These are phyloP conservation scores for Stichopus horrens DNA, from an alignment of 53 echinoderm and acorn worm species.

Conservation along the genomic window DNA sequence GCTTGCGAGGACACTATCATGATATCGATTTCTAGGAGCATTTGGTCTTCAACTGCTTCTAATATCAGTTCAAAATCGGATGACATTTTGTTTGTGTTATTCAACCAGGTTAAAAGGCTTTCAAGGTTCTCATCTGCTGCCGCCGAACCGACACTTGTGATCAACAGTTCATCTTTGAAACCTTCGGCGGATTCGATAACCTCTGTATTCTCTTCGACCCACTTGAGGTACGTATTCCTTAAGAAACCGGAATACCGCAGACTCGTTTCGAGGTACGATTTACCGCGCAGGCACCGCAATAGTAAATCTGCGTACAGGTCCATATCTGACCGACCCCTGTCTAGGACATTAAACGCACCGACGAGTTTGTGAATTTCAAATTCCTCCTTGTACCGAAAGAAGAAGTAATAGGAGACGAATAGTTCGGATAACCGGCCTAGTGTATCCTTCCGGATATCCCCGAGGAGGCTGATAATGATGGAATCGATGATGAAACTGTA, in stretches of 20 bases:
- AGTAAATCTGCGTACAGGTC: not conserved
- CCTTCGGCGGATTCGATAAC: not conserved
- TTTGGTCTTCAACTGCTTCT: not conserved
- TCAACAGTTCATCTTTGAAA: not conserved
- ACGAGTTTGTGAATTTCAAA: not conserved
- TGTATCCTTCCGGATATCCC: not conserved
- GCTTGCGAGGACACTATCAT: slow-evolving; percentile 7
- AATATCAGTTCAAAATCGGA: not conserved
- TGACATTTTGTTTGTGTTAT: not conserved
- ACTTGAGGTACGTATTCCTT: not conserved
- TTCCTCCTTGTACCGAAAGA: slow-evolving; percentile 19
- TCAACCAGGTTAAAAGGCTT: not conserved
- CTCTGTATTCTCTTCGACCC: not conserved
- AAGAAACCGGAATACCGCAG: slow-evolving; percentile 7
- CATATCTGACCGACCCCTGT: not conserved
- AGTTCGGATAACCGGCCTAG: not conserved
- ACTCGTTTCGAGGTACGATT: slow-evolving; percentile 23
- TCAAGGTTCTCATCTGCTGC: not conserved
- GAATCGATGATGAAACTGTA: slow-evolving; percentile 14
- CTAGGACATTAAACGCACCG: not conserved
- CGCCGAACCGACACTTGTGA: not conserved
- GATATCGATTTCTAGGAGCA: slow-evolving; percentile 18
- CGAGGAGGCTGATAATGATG: not conserved
- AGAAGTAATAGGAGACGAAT: slow-evolving; percentile 13
- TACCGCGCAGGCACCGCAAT: slow-evolving; percentile 4